These are phyloP conservation scores for Blastobasis adustella DNA, from an alignment of 2,888 invertebrate genomes.

Conservation along the genomic window DNA sequence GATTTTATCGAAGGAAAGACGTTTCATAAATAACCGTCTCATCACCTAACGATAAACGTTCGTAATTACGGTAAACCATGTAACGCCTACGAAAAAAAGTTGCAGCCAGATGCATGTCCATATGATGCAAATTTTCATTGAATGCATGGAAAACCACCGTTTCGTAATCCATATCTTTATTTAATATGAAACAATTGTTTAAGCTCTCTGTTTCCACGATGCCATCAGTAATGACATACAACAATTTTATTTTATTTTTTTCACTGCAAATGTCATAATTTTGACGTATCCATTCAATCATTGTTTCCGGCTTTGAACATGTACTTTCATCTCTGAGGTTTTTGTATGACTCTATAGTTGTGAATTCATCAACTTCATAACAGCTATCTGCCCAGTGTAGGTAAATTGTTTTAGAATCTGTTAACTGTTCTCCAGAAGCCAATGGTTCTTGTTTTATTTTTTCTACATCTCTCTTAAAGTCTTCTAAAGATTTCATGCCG, in stretches of 20 bases:
- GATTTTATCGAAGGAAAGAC: too few species aligned
- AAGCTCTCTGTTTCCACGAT: slow-evolving; percentile 7
- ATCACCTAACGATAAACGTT: too few species aligned
- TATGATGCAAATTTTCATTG: slow-evolving; percentile 4
- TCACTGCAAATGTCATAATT: slow-evolving; percentile 8
- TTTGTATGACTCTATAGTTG: slow-evolving; percentile 8
- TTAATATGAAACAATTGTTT: slow-evolving; percentile 16
- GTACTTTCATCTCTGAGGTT: background rate
- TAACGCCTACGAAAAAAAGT: slow-evolving; percentile 16
- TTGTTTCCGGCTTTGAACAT: slow-evolving; percentile 12
- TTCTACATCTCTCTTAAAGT: too few species aligned
- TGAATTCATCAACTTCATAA: slow-evolving; percentile 21
- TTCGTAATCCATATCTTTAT: slow-evolving; percentile 25
- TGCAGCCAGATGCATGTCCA: slow-evolving; percentile 25
- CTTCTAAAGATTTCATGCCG: too few species aligned
- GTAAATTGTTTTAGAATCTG: slow-evolving; percentile 18
- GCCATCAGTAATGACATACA: slow-evolving; percentile 33
- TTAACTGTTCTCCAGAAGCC: too few species aligned
- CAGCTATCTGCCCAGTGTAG: slow-evolving; percentile 28
- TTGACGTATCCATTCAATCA: slow-evolving; percentile 7
- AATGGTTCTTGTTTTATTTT: too few species aligned
- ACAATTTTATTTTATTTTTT: slow-evolving; percentile 20
- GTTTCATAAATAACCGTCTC: too few species aligned
- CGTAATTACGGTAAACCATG: slow-evolving; percentile 22
- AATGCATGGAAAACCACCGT: slow-evolving; percentile 26